Evolutionary conservation across 2,888 invertebrate species (phyloP).

Genomic region (Trilocha varians): DNA sequence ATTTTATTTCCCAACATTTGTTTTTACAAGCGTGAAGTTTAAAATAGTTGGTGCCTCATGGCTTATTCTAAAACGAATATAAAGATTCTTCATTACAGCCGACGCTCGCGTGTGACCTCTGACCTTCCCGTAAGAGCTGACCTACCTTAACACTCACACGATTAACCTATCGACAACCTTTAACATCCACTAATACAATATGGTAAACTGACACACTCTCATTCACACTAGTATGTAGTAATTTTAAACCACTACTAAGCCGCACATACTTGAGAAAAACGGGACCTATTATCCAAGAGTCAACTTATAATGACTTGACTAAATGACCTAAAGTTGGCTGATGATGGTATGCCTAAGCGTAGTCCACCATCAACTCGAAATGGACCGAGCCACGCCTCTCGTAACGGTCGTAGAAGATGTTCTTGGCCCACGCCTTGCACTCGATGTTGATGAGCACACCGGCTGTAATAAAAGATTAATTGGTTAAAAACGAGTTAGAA

Average conservation of each 20-base stretch:
- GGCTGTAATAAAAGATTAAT: slow-evolving; percentile 60
- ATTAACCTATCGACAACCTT: not conserved
- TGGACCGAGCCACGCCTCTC: slow-evolving; percentile 94
- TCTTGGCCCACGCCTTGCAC: slow-evolving; percentile 94
- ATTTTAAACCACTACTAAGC: not conserved
- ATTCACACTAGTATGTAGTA: not conserved
- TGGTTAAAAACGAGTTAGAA: not conserved
- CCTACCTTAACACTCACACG: not conserved
- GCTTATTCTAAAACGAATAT: slow-evolving; percentile 73
- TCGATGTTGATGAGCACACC: slow-evolving; percentile 93
- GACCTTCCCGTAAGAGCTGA: slow-evolving; percentile 4
- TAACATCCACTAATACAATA: not conserved
- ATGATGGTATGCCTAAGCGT: slow-evolving; percentile 39
- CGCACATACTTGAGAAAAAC: not conserved
- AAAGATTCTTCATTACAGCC: slow-evolving; percentile 65
- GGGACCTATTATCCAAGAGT: not conserved
- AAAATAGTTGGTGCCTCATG: slow-evolving; percentile 55
- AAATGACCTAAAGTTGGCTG: slow-evolving; percentile 3
- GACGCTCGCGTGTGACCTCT: slow-evolving; percentile 21
- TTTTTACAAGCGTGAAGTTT: slow-evolving; percentile 61
- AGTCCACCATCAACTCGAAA: slow-evolving; percentile 94
- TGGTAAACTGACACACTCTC: slow-evolving; percentile 1
- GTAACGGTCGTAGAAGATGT: slow-evolving; percentile 87
- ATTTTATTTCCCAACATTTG: slow-evolving; percentile 36
- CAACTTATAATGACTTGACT: not conserved